A percentile compares a stretch with the other conserved stretches of the same genome.
These are phyloP conservation scores for Sula dactylatra DNA, from an alignment of 2,113 vertebrate genomes.

Conservation along the genomic window DNA sequence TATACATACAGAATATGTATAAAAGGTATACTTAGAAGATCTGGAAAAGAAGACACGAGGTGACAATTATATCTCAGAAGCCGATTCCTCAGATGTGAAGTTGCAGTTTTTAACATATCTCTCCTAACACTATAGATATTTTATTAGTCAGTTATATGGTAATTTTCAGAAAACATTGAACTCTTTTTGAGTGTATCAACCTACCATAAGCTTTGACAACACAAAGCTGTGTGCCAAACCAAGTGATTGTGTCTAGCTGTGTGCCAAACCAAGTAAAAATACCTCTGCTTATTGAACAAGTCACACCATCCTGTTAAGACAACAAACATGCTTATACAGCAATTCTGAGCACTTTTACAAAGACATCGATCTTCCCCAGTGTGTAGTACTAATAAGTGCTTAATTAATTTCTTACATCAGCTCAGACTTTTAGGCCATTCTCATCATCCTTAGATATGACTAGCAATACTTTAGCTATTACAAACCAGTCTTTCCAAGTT, in stretches of 20 bases:
- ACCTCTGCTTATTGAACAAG: neutral
- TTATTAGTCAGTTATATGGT: neutral
- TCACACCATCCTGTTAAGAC: neutral
- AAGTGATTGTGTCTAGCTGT: neutral
- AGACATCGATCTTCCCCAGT: neutral
- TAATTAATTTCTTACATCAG: neutral
- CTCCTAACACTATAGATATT: neutral
- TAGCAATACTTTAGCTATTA: neutral
- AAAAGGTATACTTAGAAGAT: neutral
- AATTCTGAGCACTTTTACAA: neutral
- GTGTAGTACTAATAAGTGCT: neutral
- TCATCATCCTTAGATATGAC: neutral
- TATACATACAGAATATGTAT: neutral
- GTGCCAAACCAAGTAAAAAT: neutral
- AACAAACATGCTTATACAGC: neutral
- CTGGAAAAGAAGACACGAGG: neutral
- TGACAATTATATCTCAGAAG: neutral
- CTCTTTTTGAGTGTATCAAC: neutral
- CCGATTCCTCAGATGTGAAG: neutral
- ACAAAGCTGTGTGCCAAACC: neutral
- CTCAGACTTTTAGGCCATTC: neutral
- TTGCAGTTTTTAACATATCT: rapidly evolving
- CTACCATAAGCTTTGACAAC: neutral
- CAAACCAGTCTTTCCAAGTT: neutral
- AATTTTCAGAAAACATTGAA: neutral